A percentile compares a stretch with the other conserved stretches of the same genome.
Conservation (phyloP, 2,888 invertebrate species). For the Acanthosepion esculentum region DNA sequence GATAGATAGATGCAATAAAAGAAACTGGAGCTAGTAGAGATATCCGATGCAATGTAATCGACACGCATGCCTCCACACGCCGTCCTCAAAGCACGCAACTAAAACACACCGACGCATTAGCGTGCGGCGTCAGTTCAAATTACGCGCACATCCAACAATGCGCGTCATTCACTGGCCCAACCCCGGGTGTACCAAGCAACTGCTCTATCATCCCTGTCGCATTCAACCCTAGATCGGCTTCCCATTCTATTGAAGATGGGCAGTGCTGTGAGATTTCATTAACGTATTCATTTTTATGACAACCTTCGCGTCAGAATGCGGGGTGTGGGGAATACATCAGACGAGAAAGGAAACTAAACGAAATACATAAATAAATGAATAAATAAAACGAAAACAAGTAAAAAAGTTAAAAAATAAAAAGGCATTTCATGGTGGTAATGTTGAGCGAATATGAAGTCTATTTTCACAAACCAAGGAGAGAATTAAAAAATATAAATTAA, state of each 20-base stretch:
- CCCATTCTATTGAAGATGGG: neutral
- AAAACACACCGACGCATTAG: neutral
- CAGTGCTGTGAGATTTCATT: constrained; percentile 33
- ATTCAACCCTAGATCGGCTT: constrained; percentile 18
- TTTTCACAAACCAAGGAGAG: neutral
- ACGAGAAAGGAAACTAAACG: neutral
- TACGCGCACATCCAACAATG: constrained; percentile 18
- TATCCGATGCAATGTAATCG: neutral
- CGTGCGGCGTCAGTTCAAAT: constrained; percentile 13
- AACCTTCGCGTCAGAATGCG: neutral
- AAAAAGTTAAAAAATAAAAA: neutral
- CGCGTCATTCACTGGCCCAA: neutral
- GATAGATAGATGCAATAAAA: neutral
- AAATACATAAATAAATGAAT: too few relatives aligned
- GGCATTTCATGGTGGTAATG: neutral
- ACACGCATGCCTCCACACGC: constrained; percentile 33
- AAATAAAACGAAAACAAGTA: neutral
- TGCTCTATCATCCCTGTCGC: constrained; percentile 20
- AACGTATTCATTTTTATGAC: constrained; percentile 22
- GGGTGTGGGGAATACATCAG: neutral
- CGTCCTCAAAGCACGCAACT: neutral
- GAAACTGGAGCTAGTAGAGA: neutral
- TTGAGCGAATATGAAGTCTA: neutral
- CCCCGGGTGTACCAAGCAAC: constrained; percentile 20
- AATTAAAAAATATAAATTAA: neutral